Conservation (phyloP, 2,888 invertebrate species). For the Xestia xanthographa region DNA sequence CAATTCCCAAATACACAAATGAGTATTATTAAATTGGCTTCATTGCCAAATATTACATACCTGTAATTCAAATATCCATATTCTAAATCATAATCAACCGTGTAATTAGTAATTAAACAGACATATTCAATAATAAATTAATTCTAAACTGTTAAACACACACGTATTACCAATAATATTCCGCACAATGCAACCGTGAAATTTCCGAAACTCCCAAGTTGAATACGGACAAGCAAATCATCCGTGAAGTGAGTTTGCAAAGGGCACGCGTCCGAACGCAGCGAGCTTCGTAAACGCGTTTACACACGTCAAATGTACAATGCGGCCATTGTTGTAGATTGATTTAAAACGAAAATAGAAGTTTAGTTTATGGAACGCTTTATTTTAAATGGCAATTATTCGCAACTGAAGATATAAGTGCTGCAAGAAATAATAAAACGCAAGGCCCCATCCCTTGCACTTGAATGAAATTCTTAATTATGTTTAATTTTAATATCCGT, state of each 20-base stretch:
- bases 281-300: slow-evolving; percentile 67
- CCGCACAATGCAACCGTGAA: slow-evolving; percentile 58
- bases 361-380: slow-evolving; percentile 39
- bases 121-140: slow-evolving; percentile 30
- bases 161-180: slow-evolving; percentile 53
- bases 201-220: slow-evolving; percentile 64
- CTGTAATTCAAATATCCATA: slow-evolving; percentile 9
- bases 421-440: slow-evolving; percentile 55
- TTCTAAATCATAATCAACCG: slow-evolving; percentile 28
- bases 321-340: slow-evolving; percentile 56
- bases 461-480: slow-evolving; percentile 56
- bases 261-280: slow-evolving; percentile 68
- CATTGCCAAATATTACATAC: background rate
- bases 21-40: slow-evolving; percentile 5
- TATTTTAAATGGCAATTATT: slow-evolving; percentile 62
- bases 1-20: slow-evolving; percentile 7
- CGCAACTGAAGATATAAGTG: slow-evolving; percentile 57
- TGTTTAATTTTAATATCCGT: slow-evolving; percentile 62
- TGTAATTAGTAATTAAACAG: slow-evolving; percentile 39
- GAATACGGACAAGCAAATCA: slow-evolving; percentile 72
- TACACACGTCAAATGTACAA: slow-evolving; percentile 71
- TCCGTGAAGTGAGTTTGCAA: slow-evolving; percentile 74
- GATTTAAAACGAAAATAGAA: slow-evolving; percentile 60
- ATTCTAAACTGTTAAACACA: slow-evolving; percentile 38
- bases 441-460: slow-evolving; percentile 47